Base-by-base conservation (phyloP, 2,797 vertebrate genomes). In the Coregonus suidteri region DNA sequence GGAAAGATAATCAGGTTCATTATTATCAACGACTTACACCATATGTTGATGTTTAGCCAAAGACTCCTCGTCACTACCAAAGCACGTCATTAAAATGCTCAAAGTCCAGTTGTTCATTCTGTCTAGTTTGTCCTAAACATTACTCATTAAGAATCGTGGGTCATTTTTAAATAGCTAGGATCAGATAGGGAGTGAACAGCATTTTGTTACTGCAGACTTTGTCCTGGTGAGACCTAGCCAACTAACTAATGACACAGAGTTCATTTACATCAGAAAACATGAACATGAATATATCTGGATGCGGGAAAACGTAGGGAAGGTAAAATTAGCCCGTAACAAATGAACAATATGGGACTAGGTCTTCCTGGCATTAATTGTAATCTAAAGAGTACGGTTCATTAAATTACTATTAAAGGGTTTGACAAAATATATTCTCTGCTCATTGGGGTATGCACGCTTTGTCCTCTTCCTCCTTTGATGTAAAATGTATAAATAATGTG, bases 341-440 rank as follows among this genome's bases (percentile, higher is more conserved):
- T 91, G 88, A 92, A 91, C 83, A 88, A 68, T 81, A 85, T 82
- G 81, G 86, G 85, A 88, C 91, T 91, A 91, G 85, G 86, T 90
- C 87, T 35, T 41, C 18, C 15, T 83, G 84, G 84, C 88, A 93
- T 93, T 92, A 91, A 90, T 94, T 92, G 90, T 92, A 87, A 85
- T 91, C 83, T 83, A 87, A 87, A 90, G 89, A 88, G 87, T 88
- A 93, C 82, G 92, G 88, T 93, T 95, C 92, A 94, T 94, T 94
- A 92, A 87, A 91, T 92, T 88, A 90, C 89, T 84, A 92, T 93
- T 92, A 92, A 92, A 91, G 89, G 89, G 88, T 90, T 91, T 91
- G 91, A 91, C 86, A 79, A 92, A 93, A 92, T 92, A 89, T 88
- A 91, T 91, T 91, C 87, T 85, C 84, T 92, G 91, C 84, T 94